Evolutionary conservation across 2,113 vertebrate genomes (phyloP).

Genomic region (Poeciliopsis prolifica): DNA sequence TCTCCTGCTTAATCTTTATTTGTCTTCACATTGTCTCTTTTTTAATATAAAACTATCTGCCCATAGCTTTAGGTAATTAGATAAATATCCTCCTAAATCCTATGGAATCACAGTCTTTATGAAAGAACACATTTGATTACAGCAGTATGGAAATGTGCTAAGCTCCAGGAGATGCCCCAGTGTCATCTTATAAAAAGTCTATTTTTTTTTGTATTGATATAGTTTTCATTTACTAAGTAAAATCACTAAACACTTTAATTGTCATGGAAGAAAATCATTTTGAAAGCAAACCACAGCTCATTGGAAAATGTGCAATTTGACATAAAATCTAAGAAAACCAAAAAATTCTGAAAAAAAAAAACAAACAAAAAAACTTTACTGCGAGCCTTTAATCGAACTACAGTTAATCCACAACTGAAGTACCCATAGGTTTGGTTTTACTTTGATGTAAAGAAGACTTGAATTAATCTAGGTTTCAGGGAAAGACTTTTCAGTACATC

Average conservation of each 20-base stretch:
- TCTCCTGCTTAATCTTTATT: constrained; percentile 76
- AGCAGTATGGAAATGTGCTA: constrained; percentile 82
- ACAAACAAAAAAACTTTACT: constrained; percentile 62
- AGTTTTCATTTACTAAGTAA: constrained; percentile 76
- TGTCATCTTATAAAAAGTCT: constrained; percentile 76
- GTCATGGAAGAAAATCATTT: constrained; percentile 72
- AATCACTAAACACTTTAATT: constrained; percentile 79
- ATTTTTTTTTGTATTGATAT: constrained; percentile 66
- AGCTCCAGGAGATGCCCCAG: constrained; percentile 74
- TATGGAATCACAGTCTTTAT: constrained; percentile 90
- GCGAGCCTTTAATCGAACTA: constrained; percentile 73
- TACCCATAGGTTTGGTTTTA: constrained; percentile 70
- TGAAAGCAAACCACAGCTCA: constrained; percentile 71
- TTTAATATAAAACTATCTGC: constrained; percentile 77
- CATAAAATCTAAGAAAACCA: constrained; percentile 70
- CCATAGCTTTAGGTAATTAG: constrained; percentile 74
- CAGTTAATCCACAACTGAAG: constrained; percentile 78
- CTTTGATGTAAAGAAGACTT: constrained; percentile 73
- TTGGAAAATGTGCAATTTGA: constrained; percentile 75
- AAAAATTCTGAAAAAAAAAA: constrained; percentile 75
- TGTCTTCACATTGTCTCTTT: constrained; percentile 59
- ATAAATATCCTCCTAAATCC: constrained; percentile 81
- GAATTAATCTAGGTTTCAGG: constrained; percentile 53
- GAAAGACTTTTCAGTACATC: constrained; percentile 40
- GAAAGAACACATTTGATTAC: constrained; percentile 81